phyloP scores from a whole-genome alignment of 30 jellyfish, hydroid and myxozoan genomes.

The Aurelia aurita region DNA sequence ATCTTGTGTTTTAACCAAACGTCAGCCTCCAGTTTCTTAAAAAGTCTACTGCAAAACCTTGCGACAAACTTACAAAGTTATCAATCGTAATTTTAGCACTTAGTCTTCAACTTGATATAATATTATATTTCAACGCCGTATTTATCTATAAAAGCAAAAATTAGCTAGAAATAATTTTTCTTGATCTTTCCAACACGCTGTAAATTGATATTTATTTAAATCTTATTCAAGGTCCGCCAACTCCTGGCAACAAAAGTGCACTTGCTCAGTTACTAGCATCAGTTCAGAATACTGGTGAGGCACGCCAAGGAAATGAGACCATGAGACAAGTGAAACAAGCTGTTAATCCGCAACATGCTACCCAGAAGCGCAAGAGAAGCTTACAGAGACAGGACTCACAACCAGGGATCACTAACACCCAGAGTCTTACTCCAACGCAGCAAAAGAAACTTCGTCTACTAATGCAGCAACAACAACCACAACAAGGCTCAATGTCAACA shows the following conservation, averaged over 20 bases:
- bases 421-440: slow-evolving; percentile 59
- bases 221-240: slow-evolving; percentile 71
- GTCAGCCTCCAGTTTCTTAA: no score
- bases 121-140: no score
- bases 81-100: no score
- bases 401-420: slow-evolving; percentile 43
- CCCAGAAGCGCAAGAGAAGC: slow-evolving; percentile 58
- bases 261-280: slow-evolving; percentile 71
- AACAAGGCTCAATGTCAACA: slow-evolving; percentile 57
- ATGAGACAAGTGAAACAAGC: slow-evolving; percentile 72
- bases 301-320: slow-evolving; percentile 34
- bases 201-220: no score
- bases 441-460: slow-evolving; percentile 56
- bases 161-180: no score
- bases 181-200: no score
- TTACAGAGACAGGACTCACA: slow-evolving; percentile 55
- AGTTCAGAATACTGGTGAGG: slow-evolving; percentile 55
- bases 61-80: no score
- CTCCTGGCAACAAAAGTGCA: slow-evolving; percentile 78
- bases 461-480: slow-evolving; percentile 77
- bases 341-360: background rate
- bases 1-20: no score
- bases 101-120: no score
- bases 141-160: no score
- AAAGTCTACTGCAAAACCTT: no score